These are phyloP conservation scores for Papilio aristodemus DNA, from an alignment of 1,140 invertebrate species.

Conservation along the genomic window DNA sequence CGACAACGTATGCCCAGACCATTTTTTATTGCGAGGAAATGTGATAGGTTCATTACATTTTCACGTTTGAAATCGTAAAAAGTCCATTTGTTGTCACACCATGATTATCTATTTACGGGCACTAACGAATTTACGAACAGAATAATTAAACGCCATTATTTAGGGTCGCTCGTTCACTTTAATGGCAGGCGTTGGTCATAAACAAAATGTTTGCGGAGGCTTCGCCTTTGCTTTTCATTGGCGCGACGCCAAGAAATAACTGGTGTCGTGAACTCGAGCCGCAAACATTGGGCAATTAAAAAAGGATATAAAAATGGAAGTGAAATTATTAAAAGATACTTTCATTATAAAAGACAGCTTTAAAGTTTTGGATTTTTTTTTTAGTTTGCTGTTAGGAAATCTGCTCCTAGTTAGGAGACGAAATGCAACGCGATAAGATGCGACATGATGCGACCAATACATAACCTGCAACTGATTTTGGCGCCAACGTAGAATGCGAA, in stretches of 20 bases:
- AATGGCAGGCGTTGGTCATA: constrained; percentile 16
- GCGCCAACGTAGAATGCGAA: too few relatives aligned
- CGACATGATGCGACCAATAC: too few relatives aligned
- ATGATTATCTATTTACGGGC: constrained; percentile 2
- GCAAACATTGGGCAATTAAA: constrained; percentile 13
- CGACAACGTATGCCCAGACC: too few relatives aligned
- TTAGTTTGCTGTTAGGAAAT: not conserved
- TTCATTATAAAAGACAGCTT: not conserved
- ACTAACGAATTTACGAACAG: constrained; percentile 14
- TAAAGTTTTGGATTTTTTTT: not conserved
- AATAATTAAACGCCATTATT: constrained; percentile 20
- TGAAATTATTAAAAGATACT: not conserved
- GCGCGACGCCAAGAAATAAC: constrained; percentile 16
- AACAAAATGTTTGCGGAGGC: constrained; percentile 25
- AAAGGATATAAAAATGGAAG: not conserved
- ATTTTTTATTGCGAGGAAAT: too few relatives aligned
- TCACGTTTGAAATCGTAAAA: not conserved
- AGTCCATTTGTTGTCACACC: not conserved
- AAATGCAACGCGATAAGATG: too few relatives aligned
- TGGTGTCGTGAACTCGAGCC: not conserved
- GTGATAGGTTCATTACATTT: constrained; percentile 2
- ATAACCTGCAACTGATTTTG: too few relatives aligned
- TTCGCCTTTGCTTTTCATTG: constrained; percentile 27
- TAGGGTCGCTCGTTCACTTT: constrained; percentile 2
- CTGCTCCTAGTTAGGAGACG: too few relatives aligned